Percentiles rank a stretch among this genome's conserved stretches.
Conservation (phyloP, 2,888 invertebrate genomes). For the Artemia sinica region DNA sequence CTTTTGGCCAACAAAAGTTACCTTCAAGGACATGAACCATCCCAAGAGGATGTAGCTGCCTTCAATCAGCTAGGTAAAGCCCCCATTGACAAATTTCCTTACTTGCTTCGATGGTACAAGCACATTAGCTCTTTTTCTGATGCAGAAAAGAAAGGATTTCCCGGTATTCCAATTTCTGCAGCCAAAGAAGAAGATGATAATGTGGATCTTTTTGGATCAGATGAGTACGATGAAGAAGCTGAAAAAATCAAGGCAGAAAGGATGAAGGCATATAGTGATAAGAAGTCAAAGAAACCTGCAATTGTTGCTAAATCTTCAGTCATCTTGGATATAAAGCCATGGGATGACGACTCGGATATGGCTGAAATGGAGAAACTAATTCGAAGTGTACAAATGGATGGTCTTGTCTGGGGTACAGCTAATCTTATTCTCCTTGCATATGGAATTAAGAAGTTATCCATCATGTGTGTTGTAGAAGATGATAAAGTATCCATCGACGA, state of each 20-base stretch:
- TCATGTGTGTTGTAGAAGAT: conserved; percentile 88
- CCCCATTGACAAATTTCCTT: conserved; percentile 45
- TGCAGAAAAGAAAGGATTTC: conserved; percentile 39
- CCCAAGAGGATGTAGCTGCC: conserved; percentile 67
- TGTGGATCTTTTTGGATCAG: conserved; percentile 74
- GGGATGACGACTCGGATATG: conserved; percentile 96
- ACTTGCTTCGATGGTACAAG: conserved; percentile 78
- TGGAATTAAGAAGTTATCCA: conserved; percentile 86
- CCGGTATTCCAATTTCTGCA: conserved; percentile 24
- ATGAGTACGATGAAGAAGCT: conserved; percentile 62
- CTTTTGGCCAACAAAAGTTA: too few relatives aligned
- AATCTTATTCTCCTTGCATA: conserved; percentile 88
- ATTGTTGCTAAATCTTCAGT: conserved; percentile 90
- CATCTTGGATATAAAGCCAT: conserved; percentile 86
- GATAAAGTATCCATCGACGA: conserved; percentile 84
- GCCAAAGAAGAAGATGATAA: conserved; percentile 52
- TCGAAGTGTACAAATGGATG: conserved; percentile 72
- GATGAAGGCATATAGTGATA: conserved; percentile 75
- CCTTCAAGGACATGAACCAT: conserved; percentile 70
- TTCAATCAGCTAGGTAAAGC: conserved; percentile 57
- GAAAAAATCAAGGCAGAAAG: conserved; percentile 69
- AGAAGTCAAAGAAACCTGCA: conserved; percentile 82
- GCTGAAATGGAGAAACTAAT: conserved; percentile 63
- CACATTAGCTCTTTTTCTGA: conserved; percentile 69
- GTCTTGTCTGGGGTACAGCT: conserved; percentile 88